A percentile compares a stretch with the other conserved stretches of the same genome.
These are phyloP conservation scores for Danio albolineatus DNA, from an alignment of 2,797 vertebrate species.

Conservation along the genomic window DNA sequence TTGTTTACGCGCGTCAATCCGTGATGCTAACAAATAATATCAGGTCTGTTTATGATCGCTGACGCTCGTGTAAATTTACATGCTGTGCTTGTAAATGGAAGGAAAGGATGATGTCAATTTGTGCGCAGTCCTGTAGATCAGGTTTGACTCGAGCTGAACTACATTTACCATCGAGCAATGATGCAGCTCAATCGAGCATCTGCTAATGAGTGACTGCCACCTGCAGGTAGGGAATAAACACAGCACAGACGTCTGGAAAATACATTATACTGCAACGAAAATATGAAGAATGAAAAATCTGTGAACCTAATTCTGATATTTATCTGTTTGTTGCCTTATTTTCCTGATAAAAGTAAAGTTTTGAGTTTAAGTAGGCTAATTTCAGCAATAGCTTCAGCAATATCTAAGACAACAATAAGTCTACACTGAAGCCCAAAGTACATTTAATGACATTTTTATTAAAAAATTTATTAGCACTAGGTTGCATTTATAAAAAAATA, in stretches of 20 bases:
- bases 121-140: not conserved
- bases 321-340: too few species aligned
- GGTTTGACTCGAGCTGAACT: not conserved
- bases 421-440: too few species aligned
- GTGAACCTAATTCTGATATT: not conserved
- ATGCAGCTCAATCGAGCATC: not conserved
- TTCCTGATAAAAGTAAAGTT: too few species aligned
- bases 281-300: not conserved
- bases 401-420: too few species aligned
- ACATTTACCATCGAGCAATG: slow-evolving; percentile 9
- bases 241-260: not conserved
- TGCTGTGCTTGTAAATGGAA: not conserved
- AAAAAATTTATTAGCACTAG: too few species aligned
- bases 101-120: not conserved
- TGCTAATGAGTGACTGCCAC: slow-evolving; percentile 26
- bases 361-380: too few species aligned
- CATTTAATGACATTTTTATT: too few species aligned
- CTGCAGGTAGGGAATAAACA: slow-evolving; percentile 38
- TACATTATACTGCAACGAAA: not conserved
- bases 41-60: not conserved
- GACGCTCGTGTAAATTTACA: too few species aligned
- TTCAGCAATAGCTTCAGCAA: too few species aligned
- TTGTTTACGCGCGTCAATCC: not conserved
- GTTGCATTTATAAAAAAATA: too few species aligned
- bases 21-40: not conserved